These are phyloP conservation scores for Drepana arcuata DNA, from an alignment of 1,140 invertebrate genomes.

Conservation along the genomic window DNA sequence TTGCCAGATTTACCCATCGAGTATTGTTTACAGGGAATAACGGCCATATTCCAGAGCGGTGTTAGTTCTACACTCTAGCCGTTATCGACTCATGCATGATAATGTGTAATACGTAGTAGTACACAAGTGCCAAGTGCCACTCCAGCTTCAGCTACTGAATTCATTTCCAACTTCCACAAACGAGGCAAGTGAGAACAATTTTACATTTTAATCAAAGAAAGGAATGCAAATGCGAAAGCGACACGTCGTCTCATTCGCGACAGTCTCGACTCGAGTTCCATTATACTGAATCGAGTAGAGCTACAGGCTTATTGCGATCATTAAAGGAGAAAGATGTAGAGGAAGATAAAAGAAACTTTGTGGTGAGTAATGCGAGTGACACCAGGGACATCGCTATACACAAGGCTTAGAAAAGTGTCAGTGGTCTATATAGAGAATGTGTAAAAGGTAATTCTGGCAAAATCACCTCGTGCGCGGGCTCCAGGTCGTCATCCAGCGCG, in stretches of 20 bases:
- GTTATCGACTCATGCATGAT: conserved; percentile 54
- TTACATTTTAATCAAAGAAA: background rate
- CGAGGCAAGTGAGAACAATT: background rate
- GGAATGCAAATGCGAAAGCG: conserved; percentile 10
- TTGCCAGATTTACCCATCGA: conserved; percentile 62
- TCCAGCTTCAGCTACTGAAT: conserved; percentile 23
- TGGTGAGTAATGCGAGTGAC: conserved; percentile 33
- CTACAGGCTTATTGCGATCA: conserved; percentile 10
- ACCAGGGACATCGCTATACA: conserved; percentile 46
- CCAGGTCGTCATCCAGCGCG: conserved; percentile 51
- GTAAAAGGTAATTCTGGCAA: conserved; percentile 68
- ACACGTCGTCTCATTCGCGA: conserved; percentile 6
- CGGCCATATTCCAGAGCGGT: conserved; percentile 44
- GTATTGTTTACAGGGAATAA: conserved; percentile 51
- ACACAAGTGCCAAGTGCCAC: conserved; percentile 53
- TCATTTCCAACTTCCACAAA: conserved; percentile 1
- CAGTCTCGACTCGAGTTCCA: background rate
- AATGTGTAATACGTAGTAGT: conserved; percentile 34
- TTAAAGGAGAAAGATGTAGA: conserved; percentile 8
- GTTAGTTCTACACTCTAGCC: conserved; percentile 50
- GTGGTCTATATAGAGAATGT: conserved; percentile 35
- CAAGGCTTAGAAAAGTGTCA: conserved; percentile 47
- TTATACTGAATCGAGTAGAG: conserved; percentile 2
- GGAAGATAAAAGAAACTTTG: conserved; percentile 2
- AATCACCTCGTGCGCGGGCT: conserved; percentile 64